Evolutionary conservation across 2,888 invertebrate genomes (phyloP).

Genomic region (Tinea pellionella): DNA sequence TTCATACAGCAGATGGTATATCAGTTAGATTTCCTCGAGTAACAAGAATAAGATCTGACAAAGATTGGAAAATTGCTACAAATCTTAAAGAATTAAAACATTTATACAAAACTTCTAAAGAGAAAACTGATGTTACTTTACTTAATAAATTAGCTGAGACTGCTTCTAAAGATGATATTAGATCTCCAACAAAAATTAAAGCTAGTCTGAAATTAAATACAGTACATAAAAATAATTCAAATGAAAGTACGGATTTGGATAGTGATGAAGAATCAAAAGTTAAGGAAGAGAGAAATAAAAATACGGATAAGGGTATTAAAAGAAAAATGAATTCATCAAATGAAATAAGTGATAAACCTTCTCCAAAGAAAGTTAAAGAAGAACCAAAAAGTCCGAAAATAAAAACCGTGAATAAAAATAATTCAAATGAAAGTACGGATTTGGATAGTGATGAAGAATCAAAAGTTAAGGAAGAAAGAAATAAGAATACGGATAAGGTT

Average conservation of each 20-base stretch:
- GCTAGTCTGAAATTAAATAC: slow-evolving; percentile 21
- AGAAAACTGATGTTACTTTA: slow-evolving; percentile 69
- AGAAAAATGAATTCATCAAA: slow-evolving; percentile 19
- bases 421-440: slow-evolving; percentile 7
- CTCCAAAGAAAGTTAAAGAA: slow-evolving; percentile 14
- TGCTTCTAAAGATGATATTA: slow-evolving; percentile 24
- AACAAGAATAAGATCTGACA: slow-evolving; percentile 84
- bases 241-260: slow-evolving; percentile 2
- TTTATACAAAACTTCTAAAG: slow-evolving; percentile 77
- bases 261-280: slow-evolving; percentile 15
- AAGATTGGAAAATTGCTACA: slow-evolving; percentile 86
- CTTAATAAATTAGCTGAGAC: slow-evolving; percentile 56
- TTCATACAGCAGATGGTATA: slow-evolving; percentile 93
- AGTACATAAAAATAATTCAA: slow-evolving; percentile 16
- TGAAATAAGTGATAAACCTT: slow-evolving; percentile 13
- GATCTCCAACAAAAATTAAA: slow-evolving; percentile 35
- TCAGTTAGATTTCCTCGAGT: slow-evolving; percentile 95
- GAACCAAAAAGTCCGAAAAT: slow-evolving; percentile 22
- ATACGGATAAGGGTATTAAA: slow-evolving; percentile 18
- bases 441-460: slow-evolving; percentile 7
- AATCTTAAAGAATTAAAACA: slow-evolving; percentile 78
- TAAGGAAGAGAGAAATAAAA: slow-evolving; percentile 16
- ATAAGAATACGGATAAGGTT: slow-evolving; percentile 17
- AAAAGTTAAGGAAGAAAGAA: slow-evolving; percentile 17
- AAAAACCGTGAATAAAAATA: slow-evolving; percentile 16